Conservation (phyloP, 2,797 vertebrate genomes). For the Chloroceryle inda region DNA sequence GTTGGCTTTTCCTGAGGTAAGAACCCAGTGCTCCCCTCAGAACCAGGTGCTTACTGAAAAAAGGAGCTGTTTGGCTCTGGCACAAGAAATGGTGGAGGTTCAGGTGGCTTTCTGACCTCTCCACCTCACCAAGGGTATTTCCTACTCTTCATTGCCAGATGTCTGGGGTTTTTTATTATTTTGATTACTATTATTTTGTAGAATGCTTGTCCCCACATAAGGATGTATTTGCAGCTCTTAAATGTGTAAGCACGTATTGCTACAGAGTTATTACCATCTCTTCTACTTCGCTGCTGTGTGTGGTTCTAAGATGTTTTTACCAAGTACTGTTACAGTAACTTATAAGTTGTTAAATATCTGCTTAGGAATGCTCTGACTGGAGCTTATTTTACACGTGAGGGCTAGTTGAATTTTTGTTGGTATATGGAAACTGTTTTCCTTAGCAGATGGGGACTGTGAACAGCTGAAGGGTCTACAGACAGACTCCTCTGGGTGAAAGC, state of each 20-base stretch:
- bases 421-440: conserved; percentile 20
- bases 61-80: accelerated
- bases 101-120: background rate
- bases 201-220: accelerated
- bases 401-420: background rate
- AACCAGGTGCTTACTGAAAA: accelerated
- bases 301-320: conserved; percentile 9
- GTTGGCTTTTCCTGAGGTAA: background rate
- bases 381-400: background rate
- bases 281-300: background rate
- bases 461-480: conserved; percentile 2
- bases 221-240: background rate
- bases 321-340: conserved; percentile 9
- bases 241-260: background rate
- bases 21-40: accelerated
- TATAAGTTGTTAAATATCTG: conserved; percentile 20
- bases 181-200: background rate
- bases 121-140: background rate
- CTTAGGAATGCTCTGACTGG: conserved; percentile 16
- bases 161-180: too few species aligned
- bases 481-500: background rate
- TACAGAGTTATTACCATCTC: background rate
- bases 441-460: background rate
- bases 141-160: background rate
- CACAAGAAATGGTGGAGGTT: accelerated